Base-by-base conservation (phyloP, 2,113 vertebrate species). In the Embiotoca jacksoni region DNA sequence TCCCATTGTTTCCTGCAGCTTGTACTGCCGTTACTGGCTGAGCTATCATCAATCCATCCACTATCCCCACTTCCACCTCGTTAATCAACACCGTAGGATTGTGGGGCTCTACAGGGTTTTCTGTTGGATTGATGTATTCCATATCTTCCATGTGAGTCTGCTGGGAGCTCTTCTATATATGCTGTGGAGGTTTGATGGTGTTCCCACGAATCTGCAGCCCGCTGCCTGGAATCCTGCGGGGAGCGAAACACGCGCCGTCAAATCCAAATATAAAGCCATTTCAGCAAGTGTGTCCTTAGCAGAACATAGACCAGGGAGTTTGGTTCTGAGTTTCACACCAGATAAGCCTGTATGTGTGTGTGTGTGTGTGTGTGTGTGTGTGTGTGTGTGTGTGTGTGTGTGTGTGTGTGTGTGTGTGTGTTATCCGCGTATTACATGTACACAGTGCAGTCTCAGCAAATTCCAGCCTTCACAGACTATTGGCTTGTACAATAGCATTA, bases 381-480 rank as follows among this genome's bases (percentile, higher is more conserved):
- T 23, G 23, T 23, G 23, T 23, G 23, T 23, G 23, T 23, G 23
- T 23, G 23, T 23, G 23, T 23, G 23, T 23, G 23, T 23, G 23
- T 23, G 23, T 23, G 23, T 23, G 23, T 23, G 39, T 61, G 67
- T 36, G 32, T 53, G 65, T 77, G 76, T 67, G 54, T 80, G 72
- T 59, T 36, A 81, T 75, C 46, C 83, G 72, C 68, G 62, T 55
- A 62, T 60, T 81, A 39, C 35, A 4, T 78, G 70, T 65, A 71
- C 70, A 83, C 74, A 81, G 14, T 88, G 91, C 93, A 75, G 68
- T 56, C 80, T 92, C 93, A 91, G 93, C 92, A 93, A 81, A 91
- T 86, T 89, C 77, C 56, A 72, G 72, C 61, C 71, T 91, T 94
- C 89, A 92, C 91, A 93, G 90, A 78, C 91, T 88, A 86, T 91